Percentiles rank a stretch among this genome's conserved stretches.
These are phyloP conservation scores for Macaria notata DNA, from an alignment of 2,888 invertebrate genomes.

Conservation along the genomic window DNA sequence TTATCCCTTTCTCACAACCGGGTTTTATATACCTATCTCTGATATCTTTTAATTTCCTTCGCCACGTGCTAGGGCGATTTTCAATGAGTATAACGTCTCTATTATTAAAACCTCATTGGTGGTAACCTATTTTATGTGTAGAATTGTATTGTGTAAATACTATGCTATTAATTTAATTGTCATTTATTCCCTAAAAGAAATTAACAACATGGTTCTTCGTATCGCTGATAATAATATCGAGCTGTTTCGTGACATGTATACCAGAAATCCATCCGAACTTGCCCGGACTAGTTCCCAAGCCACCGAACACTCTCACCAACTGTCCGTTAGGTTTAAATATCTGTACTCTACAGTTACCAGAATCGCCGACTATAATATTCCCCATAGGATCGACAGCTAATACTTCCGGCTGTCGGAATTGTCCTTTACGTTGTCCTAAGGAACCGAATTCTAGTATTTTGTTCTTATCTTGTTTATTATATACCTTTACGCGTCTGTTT, in stretches of 20 bases:
- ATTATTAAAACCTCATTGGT: too few species aligned
- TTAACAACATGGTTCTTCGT: constrained; percentile 78
- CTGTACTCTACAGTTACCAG: constrained; percentile 89
- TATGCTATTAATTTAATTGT: too few species aligned
- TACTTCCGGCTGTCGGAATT: constrained; percentile 88
- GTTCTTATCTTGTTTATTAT: constrained; percentile 75
- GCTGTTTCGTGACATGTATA: constrained; percentile 81
- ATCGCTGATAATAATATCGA: constrained; percentile 84
- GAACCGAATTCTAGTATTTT: constrained; percentile 85
- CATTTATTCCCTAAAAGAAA: constrained; percentile 46
- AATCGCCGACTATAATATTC: constrained; percentile 89
- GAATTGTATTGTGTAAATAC: too few species aligned
- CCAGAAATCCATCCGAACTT: constrained; percentile 88
- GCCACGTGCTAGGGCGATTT: too few species aligned
- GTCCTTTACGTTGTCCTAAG: constrained; percentile 85
- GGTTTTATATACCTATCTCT: too few species aligned
- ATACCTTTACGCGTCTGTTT: constrained; percentile 86
- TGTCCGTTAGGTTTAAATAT: constrained; percentile 88
- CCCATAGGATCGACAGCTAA: constrained; percentile 87
- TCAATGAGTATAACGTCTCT: too few species aligned
- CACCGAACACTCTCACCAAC: constrained; percentile 85
- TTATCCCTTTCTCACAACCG: too few species aligned
- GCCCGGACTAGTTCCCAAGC: constrained; percentile 66
- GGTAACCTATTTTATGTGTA: too few species aligned
- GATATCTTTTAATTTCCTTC: too few species aligned